Evolutionary conservation across 1,140 invertebrate species (phyloP), one percentile per base, ranked within the genome.

Genomic region (Drosophila hydei): DNA sequence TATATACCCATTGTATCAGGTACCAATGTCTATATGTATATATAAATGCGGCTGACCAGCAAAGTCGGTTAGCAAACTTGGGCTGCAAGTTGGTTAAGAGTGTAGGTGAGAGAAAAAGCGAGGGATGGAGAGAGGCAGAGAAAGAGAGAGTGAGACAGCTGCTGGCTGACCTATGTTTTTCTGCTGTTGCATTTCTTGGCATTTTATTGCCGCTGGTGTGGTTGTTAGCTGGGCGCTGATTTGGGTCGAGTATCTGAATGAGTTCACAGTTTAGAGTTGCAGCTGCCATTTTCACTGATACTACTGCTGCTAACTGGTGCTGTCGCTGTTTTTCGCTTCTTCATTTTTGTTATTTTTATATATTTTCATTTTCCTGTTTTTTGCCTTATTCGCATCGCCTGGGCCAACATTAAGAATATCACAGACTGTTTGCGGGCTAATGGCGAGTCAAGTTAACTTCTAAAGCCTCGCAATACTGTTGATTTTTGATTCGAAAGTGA

Each of bases 161-260:
- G 51, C 42, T 21, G 42, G 38, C 58, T 40, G 30, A 58, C 42
- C 69, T 79, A 59, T 52, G 58, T 52, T 65, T 75, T 59, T 69
- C 54, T 75, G 62, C 79, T 76, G 60, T 85, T 79, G 77, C 74
- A 77, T 78, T 88, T 80, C 72, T 75, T 75, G 60, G 27, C n/a
- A 40, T 45, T 21, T 16, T 54, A 27, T 11, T 58, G 19, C 2
- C 38, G 21, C 25, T 56, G 14, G 33, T 65, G 14, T 25, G 55
- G 19, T 21, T 58, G 8, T 56, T 58, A 63, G 21, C 5, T 18
- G 23, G 23, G 14, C 27, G 43, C 61, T 52, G 62, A 72, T 75
- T 75, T 75, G 56, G 73, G 73, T 75, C 73, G 73, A 75, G 73
- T 54, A 75, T 58, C 56, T 64, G 68, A 75, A 71, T 64, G 59